phyloP scores from a whole-genome alignment of 2,888 invertebrate genomes.

The Melanostoma mellinum region DNA sequence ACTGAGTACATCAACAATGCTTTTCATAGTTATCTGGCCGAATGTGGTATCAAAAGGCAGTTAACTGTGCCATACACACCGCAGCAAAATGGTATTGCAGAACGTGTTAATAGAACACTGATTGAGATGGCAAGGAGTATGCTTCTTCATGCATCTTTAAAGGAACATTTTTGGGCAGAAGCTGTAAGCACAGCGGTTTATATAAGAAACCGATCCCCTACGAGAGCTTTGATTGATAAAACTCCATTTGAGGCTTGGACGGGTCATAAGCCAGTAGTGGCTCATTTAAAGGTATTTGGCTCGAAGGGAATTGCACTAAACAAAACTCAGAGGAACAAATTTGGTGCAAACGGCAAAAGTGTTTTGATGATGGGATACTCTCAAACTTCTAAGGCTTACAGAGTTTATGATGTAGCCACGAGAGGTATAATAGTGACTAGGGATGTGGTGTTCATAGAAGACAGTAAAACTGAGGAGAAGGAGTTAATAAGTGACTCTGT shows the following conservation, averaged over 20 bases:
- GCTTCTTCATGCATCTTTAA: conserved; percentile 13
- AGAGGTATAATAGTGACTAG: conserved; percentile 8
- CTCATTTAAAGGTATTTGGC: too few species aligned
- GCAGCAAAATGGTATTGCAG: conserved; percentile 73
- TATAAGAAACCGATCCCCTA: conserved; percentile 35
- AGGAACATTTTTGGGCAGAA: too few species aligned
- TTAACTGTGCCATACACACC: conserved; percentile 70
- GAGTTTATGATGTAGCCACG: conserved; percentile 10
- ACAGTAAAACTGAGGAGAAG: not conserved
- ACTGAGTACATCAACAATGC: conserved; percentile 22
- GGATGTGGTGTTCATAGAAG: conserved; percentile 19
- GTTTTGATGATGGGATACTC: not conserved
- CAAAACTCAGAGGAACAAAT: not conserved
- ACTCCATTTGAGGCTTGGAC: not conserved
- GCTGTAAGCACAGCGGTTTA: not conserved
- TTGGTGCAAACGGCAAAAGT: not conserved
- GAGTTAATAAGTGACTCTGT: too few species aligned
- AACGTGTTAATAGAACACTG: conserved; percentile 67
- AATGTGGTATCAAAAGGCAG: conserved; percentile 63
- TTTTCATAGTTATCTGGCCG: conserved; percentile 55
- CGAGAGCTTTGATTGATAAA: conserved; percentile 1
- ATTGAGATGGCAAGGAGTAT: conserved; percentile 57
- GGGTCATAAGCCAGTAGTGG: too few species aligned
- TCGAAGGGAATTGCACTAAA: too few species aligned
- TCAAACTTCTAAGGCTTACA: conserved; percentile 10